Conservation (phyloP, 2,888 invertebrate genomes). For the Imbricaverruca yamaguchii region DNA sequence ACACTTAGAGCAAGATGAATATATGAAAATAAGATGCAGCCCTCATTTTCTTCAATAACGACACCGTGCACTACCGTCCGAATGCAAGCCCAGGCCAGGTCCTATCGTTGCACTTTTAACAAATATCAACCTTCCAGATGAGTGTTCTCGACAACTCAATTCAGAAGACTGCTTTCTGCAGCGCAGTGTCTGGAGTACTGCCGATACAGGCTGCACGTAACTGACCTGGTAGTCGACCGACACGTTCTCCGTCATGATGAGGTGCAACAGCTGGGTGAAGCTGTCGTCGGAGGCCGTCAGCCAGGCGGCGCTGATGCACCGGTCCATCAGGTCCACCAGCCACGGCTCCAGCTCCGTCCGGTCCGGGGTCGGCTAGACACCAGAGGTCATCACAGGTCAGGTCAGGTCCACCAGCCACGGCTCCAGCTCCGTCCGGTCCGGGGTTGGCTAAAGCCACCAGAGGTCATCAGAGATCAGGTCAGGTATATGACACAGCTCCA, state of each 20-base stretch:
- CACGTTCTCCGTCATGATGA: slow-evolving; percentile 68
- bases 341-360: slow-evolving; percentile 48
- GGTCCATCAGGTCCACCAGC: slow-evolving; percentile 51
- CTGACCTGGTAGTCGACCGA: slow-evolving; percentile 56
- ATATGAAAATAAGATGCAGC: too few relatives aligned
- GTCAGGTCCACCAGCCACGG: slow-evolving; percentile 40
- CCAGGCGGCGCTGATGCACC: slow-evolving; percentile 56
- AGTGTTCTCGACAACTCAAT: too few relatives aligned
- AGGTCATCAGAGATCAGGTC: slow-evolving; percentile 10
- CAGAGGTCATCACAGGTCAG: too few relatives aligned
- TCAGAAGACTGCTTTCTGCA: too few relatives aligned
- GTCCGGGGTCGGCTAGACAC: slow-evolving; percentile 40
- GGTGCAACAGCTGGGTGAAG: slow-evolving; percentile 65
- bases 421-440: slow-evolving; percentile 48
- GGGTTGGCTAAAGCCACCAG: slow-evolving; percentile 35
- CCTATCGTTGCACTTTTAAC: too few relatives aligned
- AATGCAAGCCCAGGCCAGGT: too few relatives aligned
- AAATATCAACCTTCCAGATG: too few relatives aligned
- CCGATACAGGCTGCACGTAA: too few relatives aligned
- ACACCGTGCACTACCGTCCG: too few relatives aligned
- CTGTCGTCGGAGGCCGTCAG: slow-evolving; percentile 54
- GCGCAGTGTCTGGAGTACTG: too few relatives aligned
- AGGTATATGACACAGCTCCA: slow-evolving; percentile 43
- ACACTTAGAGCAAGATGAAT: too few relatives aligned
- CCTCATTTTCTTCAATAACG: too few relatives aligned